phyloP scores from a whole-genome alignment of 2,888 invertebrate genomes.

The Drosophila kuntzei region DNA sequence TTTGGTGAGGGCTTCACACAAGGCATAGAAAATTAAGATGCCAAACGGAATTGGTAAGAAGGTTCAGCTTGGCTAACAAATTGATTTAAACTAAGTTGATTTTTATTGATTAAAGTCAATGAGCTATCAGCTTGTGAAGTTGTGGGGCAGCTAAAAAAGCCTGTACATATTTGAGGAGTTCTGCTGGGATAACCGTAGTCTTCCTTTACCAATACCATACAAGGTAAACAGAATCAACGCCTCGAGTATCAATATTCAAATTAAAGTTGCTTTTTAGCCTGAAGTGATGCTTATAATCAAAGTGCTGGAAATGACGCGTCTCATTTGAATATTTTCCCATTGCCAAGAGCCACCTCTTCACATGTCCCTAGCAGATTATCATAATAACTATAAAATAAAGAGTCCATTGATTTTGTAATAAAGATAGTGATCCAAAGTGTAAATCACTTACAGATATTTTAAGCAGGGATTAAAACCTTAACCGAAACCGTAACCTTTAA shows the following conservation, averaged over 20 bases:
- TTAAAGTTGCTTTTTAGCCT: conserved; percentile 58
- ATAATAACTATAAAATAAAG: neutral
- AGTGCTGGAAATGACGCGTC: conserved; percentile 50
- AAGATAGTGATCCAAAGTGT: neutral
- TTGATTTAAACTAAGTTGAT: conserved; percentile 74
- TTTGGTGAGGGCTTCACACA: conserved; percentile 24
- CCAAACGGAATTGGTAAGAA: conserved; percentile 29
- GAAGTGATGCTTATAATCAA: conserved; percentile 37
- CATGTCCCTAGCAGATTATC: conserved; percentile 23
- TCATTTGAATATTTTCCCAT: conserved; percentile 47
- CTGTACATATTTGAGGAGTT: neutral
- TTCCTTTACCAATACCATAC: neutral
- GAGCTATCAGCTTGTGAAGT: conserved; percentile 19
- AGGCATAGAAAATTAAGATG: conserved; percentile 45
- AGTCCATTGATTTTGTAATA: conserved; percentile 1
- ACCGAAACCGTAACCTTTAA: too few relatives aligned
- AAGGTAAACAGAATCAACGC: conserved; percentile 28
- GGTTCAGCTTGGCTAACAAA: conserved; percentile 41
- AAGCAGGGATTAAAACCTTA: too few relatives aligned
- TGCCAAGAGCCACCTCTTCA: conserved; percentile 5
- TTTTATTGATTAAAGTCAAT: conserved; percentile 68
- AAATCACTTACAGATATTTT: too few relatives aligned
- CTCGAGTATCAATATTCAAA: conserved; percentile 55
- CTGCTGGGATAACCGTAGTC: neutral
- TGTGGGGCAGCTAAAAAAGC: neutral